Evolutionary conservation across 2,888 invertebrate species (phyloP).

Genomic region (Flexamia atlantica): DNA sequence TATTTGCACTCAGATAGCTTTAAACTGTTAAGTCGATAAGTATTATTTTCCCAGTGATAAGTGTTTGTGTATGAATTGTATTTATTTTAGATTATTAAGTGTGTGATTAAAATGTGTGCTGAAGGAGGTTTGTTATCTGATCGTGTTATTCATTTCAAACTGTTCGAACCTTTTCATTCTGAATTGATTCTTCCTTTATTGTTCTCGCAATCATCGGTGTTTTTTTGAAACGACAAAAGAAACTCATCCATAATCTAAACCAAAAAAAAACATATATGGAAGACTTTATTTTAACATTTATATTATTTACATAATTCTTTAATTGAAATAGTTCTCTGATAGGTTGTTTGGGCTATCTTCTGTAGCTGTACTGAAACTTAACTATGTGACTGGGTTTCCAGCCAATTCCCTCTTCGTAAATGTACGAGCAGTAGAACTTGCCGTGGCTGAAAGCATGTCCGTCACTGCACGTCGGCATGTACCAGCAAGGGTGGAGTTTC

Average conservation of each 20-base stretch:
- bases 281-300: too few relatives aligned
- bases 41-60: background rate
- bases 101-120: background rate
- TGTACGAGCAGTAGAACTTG: constrained; percentile 51
- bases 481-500: constrained; percentile 43
- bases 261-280: too few relatives aligned
- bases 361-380: constrained; percentile 50
- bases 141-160: too few relatives aligned
- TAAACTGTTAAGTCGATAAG: too few relatives aligned
- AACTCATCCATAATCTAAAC: too few relatives aligned
- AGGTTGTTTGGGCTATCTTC: constrained; percentile 7
- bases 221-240: too few relatives aligned
- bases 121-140: background rate
- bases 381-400: constrained; percentile 46
- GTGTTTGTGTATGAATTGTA: background rate
- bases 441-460: constrained; percentile 40
- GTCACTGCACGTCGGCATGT: constrained; percentile 26
- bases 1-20: background rate
- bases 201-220: too few relatives aligned
- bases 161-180: too few relatives aligned
- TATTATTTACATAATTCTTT: too few relatives aligned
- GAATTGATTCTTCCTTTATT: too few relatives aligned
- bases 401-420: constrained; percentile 41
- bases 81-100: background rate
- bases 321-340: too few relatives aligned